Evolutionary conservation across 2,113 vertebrate species (phyloP), one percentile per base, ranked within the genome.

Genomic region (Microtus ochrogaster): DNA sequence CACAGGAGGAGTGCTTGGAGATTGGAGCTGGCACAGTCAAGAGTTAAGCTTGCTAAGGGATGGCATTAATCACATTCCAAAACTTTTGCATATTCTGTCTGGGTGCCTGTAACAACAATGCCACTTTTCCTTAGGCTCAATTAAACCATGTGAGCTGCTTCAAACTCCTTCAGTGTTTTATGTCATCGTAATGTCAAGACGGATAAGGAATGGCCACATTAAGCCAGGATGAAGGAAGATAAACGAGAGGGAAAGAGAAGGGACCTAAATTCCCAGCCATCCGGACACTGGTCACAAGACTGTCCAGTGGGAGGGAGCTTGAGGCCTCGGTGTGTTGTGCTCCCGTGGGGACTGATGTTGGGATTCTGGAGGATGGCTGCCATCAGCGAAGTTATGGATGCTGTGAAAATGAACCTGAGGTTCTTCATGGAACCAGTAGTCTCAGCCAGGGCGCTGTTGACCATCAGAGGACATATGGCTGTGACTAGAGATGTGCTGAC

Each of bases 81-180:
- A 76, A 24, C 14, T 16, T 84, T 77, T 77, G 65, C 70, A 2
- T 61, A 11, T 89, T 79, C 3, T 22, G 2, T 77, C 76, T 85
- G 49, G 28, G 52, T 55, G 84, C 76, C 61, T 95, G 1, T 85
- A 55, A 58, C 84, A 90, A 84, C 55, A 36, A 90, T 85, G 94
- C 84, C 77, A 4, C 39, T 65, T 94, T 92, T 89, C 79, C 92
- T 92, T 92, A 81, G 79, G 36, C 30, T 93, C 95, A 91, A n/a
- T 96, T 79, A 81, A 39, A n/a, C 58, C 0, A 4, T 76, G 39
- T 17, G 33, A 0, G n/a, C 30, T 96, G 47, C 26, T 49, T 49
- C 3, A 6, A 0, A 30, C 24, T 96, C 61, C n/a, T 58, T 41
- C 3, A 3, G 0, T 30, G 74, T 65, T 91, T 17, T 39, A 41